Conservation (phyloP, 2,888 invertebrate genomes). For the Drosophila acutilabella region DNA sequence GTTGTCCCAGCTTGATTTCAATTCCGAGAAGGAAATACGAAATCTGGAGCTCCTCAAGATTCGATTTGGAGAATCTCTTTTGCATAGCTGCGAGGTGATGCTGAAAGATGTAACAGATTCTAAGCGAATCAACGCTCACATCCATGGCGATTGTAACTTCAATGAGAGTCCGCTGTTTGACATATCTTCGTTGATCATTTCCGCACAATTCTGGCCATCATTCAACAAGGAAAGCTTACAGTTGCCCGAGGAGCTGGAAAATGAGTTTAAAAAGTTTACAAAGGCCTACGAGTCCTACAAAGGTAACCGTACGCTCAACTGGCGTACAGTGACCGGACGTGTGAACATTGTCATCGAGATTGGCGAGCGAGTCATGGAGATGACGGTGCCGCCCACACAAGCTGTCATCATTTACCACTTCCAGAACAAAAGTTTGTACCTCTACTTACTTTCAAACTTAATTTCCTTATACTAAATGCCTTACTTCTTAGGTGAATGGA, state of each 20-base stretch:
- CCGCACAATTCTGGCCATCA: constrained; percentile 99
- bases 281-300: constrained; percentile 95
- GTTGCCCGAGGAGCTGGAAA: constrained; percentile 92
- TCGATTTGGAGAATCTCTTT: constrained; percentile 97
- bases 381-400: constrained; percentile 96
- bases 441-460: no score
- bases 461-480: background rate
- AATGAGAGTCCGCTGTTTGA: constrained; percentile 87
- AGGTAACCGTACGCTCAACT: constrained; percentile 95
- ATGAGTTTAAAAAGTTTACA: constrained; percentile 94
- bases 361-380: constrained; percentile 91
- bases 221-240: constrained; percentile 97
- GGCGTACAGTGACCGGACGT: constrained; percentile 97
- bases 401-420: constrained; percentile 97
- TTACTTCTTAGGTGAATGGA: constrained; percentile 90
- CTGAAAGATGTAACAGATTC: constrained; percentile 98
- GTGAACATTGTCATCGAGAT: constrained; percentile 96
- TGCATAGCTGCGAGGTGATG: constrained; percentile 99
- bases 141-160: constrained; percentile 89
- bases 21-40: constrained; percentile 95
- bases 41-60: constrained; percentile 97
- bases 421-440: constrained; percentile 90
- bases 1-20: constrained; percentile 92
- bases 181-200: constrained; percentile 95
- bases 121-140: constrained; percentile 94